Percentiles rank a stretch among this genome's conserved stretches.
Evolutionary conservation across 2,797 vertebrate species (phyloP).

Genomic region (Bradypodion pumilum): DNA sequence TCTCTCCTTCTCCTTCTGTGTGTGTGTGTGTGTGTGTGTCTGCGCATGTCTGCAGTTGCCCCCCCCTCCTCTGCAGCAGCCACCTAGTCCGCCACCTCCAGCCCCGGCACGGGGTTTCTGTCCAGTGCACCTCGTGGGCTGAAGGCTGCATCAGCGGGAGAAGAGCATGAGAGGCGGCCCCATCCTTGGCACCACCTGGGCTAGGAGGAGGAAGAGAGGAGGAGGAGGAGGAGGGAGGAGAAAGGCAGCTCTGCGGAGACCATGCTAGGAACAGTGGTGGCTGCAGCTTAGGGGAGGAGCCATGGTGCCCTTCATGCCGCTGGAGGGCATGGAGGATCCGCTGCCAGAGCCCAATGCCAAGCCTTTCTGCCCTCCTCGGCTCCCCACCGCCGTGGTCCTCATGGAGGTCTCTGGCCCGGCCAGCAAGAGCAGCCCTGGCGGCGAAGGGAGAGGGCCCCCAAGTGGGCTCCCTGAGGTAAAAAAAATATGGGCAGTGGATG

Average conservation of each 20-base stretch:
- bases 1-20: too few relatives aligned
- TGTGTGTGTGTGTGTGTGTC: too few relatives aligned
- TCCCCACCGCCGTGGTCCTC: background rate
- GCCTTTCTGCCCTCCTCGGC: conserved; percentile 70
- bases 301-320: conserved; percentile 86
- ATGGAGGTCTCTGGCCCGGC: conserved; percentile 1
- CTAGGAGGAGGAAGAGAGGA: background rate
- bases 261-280: conserved; percentile 34
- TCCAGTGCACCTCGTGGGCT: too few relatives aligned
- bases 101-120: too few relatives aligned
- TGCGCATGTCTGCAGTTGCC: too few relatives aligned
- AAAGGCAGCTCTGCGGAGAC: background rate
- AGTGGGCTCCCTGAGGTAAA: background rate
- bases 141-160: too few relatives aligned
- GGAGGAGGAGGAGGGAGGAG: background rate
- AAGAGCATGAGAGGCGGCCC: conserved; percentile 25
- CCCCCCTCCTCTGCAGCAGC: too few relatives aligned
- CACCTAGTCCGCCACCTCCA: too few relatives aligned
- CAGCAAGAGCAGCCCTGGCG: conserved; percentile 27
- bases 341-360: conserved; percentile 90
- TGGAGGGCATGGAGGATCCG: conserved; percentile 74
- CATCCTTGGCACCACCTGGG: conserved; percentile 24
- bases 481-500: background rate
- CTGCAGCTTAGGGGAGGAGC: conserved; percentile 36
- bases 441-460: conserved; percentile 55